A percentile compares a stretch with the other conserved stretches of the same genome.
Evolutionary conservation across 2,797 vertebrate species (phyloP).

Genomic region (Rhabdomys pumilio): DNA sequence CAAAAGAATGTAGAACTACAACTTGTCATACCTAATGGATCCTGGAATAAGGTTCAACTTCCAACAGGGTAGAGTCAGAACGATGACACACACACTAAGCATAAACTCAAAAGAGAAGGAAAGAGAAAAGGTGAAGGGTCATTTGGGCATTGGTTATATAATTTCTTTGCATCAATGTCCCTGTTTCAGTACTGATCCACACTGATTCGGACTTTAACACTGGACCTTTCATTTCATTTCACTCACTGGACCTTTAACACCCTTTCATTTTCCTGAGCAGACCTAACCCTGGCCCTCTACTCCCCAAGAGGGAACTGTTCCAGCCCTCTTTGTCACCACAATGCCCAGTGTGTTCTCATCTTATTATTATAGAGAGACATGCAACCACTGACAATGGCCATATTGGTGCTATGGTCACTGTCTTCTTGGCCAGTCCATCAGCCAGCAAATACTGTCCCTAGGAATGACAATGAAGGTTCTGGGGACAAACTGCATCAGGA

Average conservation of each 20-base stretch:
- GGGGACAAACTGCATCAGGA: not conserved
- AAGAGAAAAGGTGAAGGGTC: not conserved
- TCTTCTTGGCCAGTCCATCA: not conserved
- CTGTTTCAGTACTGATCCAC: not conserved
- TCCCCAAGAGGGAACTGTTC: not conserved
- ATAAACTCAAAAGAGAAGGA: not conserved
- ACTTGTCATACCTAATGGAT: not conserved
- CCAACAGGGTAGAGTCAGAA: not conserved
- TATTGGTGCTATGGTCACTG: fast-evolving
- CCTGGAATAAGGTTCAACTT: not conserved
- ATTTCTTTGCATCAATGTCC: not conserved
- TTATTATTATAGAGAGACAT: fast-evolving
- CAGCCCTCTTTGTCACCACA: not conserved
- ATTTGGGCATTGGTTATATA: not conserved
- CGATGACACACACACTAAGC: not conserved
- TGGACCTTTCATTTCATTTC: not conserved
- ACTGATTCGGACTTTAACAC: not conserved
- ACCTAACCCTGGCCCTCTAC: not conserved
- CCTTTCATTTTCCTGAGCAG: not conserved
- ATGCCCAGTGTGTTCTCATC: not conserved
- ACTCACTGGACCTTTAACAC: too few relatives aligned
- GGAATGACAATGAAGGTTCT: not conserved
- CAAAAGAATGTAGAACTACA: not conserved
- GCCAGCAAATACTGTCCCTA: not conserved
- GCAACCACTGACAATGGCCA: not conserved